phyloP scores from a whole-genome alignment of 2,113 vertebrate genomes.

The Lethenteron reissneri region DNA sequence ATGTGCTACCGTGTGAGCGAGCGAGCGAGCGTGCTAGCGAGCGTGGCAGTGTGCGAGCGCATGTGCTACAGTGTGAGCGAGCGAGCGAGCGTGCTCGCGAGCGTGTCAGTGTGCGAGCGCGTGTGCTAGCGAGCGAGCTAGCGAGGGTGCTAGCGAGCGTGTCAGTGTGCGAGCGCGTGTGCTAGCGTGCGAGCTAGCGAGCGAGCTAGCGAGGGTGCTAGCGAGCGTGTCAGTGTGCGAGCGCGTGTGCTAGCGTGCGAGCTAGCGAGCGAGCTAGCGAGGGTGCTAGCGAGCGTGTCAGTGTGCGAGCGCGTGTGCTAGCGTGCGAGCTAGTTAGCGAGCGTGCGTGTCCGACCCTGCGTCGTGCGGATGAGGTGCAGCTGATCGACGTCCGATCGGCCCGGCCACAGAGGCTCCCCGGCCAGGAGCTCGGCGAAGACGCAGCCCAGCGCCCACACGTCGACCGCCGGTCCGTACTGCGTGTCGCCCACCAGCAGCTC shows the following conservation, averaged over 20 bases:
- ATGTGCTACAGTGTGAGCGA: background rate
- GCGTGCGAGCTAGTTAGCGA: background rate
- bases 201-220: background rate
- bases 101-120: background rate
- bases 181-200: background rate
- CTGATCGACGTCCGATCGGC: constrained; percentile 8
- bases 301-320: background rate
- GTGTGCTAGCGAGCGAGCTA: background rate
- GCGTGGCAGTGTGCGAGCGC: background rate
- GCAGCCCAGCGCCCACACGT: constrained; percentile 10
- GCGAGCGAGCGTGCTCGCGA: background rate
- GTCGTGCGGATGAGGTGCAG: constrained; percentile 9
- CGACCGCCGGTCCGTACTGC: constrained; percentile 8
- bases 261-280: background rate
- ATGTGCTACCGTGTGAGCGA: background rate
- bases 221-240: background rate
- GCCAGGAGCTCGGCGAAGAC: constrained; percentile 9
- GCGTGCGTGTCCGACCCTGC: background rate
- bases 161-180: background rate
- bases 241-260: background rate
- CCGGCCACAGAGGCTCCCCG: constrained; percentile 7
- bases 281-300: background rate
- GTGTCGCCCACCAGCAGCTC: constrained; percentile 9
- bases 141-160: background rate
- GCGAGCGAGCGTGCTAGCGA: background rate